Evolutionary conservation across 2,888 invertebrate species (phyloP), one percentile per base, ranked within the genome.

Genomic region (Candidula unifasciata): DNA sequence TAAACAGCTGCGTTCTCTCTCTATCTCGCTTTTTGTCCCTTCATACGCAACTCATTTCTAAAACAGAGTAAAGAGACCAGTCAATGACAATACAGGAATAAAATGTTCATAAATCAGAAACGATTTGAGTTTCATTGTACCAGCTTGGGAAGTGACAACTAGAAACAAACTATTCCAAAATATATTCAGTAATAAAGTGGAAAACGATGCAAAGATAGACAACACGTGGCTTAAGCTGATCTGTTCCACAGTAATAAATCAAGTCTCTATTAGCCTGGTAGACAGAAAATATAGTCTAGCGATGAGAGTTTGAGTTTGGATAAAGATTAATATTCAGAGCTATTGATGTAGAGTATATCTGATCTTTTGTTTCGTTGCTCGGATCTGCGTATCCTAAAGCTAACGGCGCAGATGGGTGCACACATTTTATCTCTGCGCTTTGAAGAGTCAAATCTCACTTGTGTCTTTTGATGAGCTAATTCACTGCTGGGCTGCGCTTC

Each of bases 101-200:
- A 54, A 74, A 74, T 54, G 30, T 54, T 21, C 54, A 74, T 30
- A 27, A 54, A 74, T 74, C 54, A 74, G 44, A 52, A 30, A 74
- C 13, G 16, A 21, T 18, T 27, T 74, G 27, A 30, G 54, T 54
- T 74, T 74, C 30, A 54, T 54, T 74, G 33, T 27, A 27, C 0
- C 27, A 30, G 52, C 30, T 54, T 18, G 30, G 18, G 54, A 21
- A 30, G n/a, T 35, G 54, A 54, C 54, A 74, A 74, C 30, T 16
- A 13, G 16, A 54, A n/a, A 71, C 37, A 71, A 37, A 71, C 24
- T 35, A 35, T 69, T 35, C 24, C 37, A 44, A 44, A 71, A 37
- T 69, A 37, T 44, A 71, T 24, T 21, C 71, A 24, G 24, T 33
- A n/a, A 24, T 6, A 5, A 37, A 24, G 71, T 37, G 10, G 24